Base-by-base conservation (phyloP, 1,140 invertebrate species). In the Zaprionus ghesquierei region DNA sequence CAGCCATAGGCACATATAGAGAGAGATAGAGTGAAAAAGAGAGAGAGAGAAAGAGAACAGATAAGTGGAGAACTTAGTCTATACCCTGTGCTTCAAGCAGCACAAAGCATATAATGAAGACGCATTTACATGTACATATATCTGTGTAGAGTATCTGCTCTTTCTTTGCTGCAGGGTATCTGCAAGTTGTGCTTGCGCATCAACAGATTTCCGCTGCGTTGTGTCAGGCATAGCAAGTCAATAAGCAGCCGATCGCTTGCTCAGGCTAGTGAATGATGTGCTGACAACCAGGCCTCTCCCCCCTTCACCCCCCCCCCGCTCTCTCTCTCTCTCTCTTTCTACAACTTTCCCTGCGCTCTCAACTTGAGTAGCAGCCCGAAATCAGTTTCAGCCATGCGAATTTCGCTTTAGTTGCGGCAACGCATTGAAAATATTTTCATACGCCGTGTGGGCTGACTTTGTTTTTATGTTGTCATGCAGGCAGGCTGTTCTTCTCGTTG, bases 351-450 rank as follows among this genome's bases (percentile, higher is more conserved):
- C 35, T 22, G 5, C 38, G 1, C 38, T n/a, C 13, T 50, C 46
- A 51, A 22, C 49, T 8, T 51, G 12, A 27, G 49, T 18, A 31
- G 8, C n/a, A 56, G 35, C 18, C 35, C 20, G 25, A 31, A 31
- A 29, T 50, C 61, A 63, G 46, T 41, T 31, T 38, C 15, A 44
- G 60, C 15, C 46, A 22, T 31, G 18, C 22, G n/a, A 49, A 49
- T 33, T 56, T 58, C 15, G 66, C 33, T 54, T 54, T 27, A 46
- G 35, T 29, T 49, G 50, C 27, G 50, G 33, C 69, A 41, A 58
- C 61, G 50, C 65, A 66, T 66, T 25, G 59, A 72, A 72, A 72
- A 72, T 73, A 73, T 84, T 73, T 73, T 70, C 58, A 81, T 74
- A 69, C 71, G 71, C 71, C 53, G 27, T 44, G 71, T 74, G 56